Percentiles rank a stretch among this genome's conserved stretches.
Evolutionary conservation across 2,113 vertebrate genomes (phyloP).

Genomic region (Etheostoma cragini): DNA sequence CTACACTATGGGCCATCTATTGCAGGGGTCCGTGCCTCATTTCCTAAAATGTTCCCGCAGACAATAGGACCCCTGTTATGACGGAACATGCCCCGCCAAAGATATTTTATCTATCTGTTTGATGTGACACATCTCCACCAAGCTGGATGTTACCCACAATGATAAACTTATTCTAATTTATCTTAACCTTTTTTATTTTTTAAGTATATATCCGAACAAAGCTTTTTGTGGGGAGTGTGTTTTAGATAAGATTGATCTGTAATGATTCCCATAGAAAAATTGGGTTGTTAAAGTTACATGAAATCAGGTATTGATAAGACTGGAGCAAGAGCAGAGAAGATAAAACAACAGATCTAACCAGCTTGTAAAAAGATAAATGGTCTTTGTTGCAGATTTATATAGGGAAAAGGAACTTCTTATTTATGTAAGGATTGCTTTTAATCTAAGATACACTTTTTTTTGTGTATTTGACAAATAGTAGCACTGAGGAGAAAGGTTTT

Average conservation of each 20-base stretch:
- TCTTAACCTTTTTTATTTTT: background rate
- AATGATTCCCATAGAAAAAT: slow-evolving; percentile 5
- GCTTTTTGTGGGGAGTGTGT: slow-evolving; percentile 3
- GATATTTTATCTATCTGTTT: slow-evolving; percentile 53
- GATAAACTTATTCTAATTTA: background rate
- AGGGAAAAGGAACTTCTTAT: background rate
- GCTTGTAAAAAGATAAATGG: background rate
- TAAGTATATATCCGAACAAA: too few relatives aligned
- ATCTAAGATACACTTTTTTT: background rate
- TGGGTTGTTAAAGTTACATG: slow-evolving; percentile 28
- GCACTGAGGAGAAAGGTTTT: background rate
- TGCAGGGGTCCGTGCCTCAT: slow-evolving; percentile 29
- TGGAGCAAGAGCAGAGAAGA: slow-evolving; percentile 36
- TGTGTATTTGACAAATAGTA: background rate
- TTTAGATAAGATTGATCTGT: slow-evolving; percentile 19
- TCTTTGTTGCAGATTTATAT: background rate
- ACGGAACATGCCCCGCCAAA: slow-evolving; percentile 43
- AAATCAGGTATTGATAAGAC: slow-evolving; percentile 42
- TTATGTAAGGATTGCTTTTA: background rate
- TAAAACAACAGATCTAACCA: slow-evolving; percentile 14
- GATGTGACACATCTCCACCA: slow-evolving; percentile 8
- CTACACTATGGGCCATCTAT: slow-evolving; percentile 20
- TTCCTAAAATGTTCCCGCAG: slow-evolving; percentile 61
- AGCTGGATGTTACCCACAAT: background rate
- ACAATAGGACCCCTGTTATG: slow-evolving; percentile 68